Conservation (phyloP, 2,113 vertebrate species). For the Neodontobutis hainanensis region DNA sequence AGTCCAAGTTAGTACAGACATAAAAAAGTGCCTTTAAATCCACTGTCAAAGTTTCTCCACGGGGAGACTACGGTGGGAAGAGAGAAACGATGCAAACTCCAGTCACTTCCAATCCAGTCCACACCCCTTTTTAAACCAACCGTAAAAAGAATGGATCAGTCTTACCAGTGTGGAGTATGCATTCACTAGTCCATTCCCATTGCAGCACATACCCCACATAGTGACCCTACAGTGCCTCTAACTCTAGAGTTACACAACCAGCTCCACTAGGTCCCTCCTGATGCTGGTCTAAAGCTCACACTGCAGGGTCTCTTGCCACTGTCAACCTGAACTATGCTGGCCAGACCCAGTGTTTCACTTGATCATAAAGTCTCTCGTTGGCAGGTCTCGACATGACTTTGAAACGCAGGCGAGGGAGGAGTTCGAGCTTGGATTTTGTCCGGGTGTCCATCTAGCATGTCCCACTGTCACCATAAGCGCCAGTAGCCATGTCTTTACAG, state of each 20-base stretch:
- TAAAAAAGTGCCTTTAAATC: slow-evolving; percentile 58
- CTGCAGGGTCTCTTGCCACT: slow-evolving; percentile 89
- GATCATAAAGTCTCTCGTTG: slow-evolving; percentile 95
- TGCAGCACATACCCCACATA: slow-evolving; percentile 86
- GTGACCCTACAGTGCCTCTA: slow-evolving; percentile 89
- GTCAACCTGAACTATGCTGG: slow-evolving; percentile 81
- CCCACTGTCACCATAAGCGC: slow-evolving; percentile 78
- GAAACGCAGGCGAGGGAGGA: slow-evolving; percentile 98
- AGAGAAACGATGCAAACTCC: slow-evolving; percentile 85
- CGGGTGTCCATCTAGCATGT: slow-evolving; percentile 87
- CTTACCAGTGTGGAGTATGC: slow-evolving; percentile 87
- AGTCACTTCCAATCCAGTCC: slow-evolving; percentile 57
- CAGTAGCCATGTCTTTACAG: slow-evolving; percentile 80
- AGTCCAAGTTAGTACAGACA: slow-evolving; percentile 86
- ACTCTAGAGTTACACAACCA: slow-evolving; percentile 86
- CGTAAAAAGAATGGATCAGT: slow-evolving; percentile 61
- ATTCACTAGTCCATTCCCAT: slow-evolving; percentile 89
- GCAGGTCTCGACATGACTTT: slow-evolving; percentile 99
- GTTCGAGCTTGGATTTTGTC: slow-evolving; percentile 81
- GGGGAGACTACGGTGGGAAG: slow-evolving; percentile 83
- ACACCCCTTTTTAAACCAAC: slow-evolving; percentile 36
- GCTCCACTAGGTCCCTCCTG: slow-evolving; percentile 85
- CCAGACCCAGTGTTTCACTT: slow-evolving; percentile 94
- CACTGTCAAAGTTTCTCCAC: slow-evolving; percentile 61
- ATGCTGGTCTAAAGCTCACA: slow-evolving; percentile 86